These are phyloP conservation scores for Empidonax traillii DNA, from an alignment of 2,113 vertebrate species.

Conservation along the genomic window DNA sequence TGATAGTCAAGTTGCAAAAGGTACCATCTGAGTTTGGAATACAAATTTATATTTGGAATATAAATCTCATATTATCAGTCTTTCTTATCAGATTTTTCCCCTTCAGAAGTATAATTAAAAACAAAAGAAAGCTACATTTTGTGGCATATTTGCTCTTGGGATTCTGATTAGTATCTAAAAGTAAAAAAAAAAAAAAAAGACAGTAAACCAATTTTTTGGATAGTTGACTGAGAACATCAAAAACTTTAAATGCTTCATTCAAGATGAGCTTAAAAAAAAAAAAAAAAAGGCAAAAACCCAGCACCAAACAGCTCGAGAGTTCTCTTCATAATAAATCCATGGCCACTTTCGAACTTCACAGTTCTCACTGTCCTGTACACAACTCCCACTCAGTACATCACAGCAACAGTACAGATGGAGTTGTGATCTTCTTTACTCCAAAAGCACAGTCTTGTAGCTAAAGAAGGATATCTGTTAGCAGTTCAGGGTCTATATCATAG, in stretches of 20 bases:
- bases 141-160: neutral
- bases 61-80: neutral
- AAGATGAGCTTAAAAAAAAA: neutral
- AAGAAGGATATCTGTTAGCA: constrained; percentile 67
- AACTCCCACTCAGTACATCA: constrained; percentile 69
- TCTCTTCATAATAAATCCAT: constrained; percentile 50
- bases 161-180: neutral
- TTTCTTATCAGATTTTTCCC: neutral
- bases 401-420: constrained; percentile 66
- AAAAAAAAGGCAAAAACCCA: neutral
- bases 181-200: neutral
- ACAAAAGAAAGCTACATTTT: neutral
- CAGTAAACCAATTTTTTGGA: neutral
- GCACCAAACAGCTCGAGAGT: neutral
- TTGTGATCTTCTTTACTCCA: constrained; percentile 68
- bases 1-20: neutral
- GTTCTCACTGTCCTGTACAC: constrained; percentile 68
- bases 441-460: constrained; percentile 68
- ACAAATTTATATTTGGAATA: neutral
- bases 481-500: constrained; percentile 55
- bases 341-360: constrained; percentile 61
- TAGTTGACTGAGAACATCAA: neutral
- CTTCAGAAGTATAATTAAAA: neutral
- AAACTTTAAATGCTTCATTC: constrained; percentile 36
- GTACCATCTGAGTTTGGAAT: neutral